A percentile compares a stretch with the other conserved stretches of the same genome.
Conservation (phyloP, 2,113 vertebrate species). For the Cochlearius cochlearius region DNA sequence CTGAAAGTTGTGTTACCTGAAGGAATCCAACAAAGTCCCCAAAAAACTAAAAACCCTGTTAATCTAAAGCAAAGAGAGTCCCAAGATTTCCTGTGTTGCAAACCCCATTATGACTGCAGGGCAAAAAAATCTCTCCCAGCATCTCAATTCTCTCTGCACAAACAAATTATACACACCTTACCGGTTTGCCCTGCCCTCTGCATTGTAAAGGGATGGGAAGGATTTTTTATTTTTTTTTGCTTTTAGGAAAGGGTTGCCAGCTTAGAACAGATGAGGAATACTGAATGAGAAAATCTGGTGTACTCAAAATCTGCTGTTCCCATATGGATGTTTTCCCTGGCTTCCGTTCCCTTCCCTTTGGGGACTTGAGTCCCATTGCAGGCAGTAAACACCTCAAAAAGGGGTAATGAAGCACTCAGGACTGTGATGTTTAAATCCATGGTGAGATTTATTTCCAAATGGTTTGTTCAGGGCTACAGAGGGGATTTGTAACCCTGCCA, state of each 20-base stretch:
- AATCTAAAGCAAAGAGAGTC: neutral
- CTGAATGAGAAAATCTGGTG: neutral
- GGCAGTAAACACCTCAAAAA: slow-evolving; percentile 35
- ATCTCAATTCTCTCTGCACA: neutral
- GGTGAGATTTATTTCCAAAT: slow-evolving; percentile 14
- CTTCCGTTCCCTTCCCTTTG: neutral
- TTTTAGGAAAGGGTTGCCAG: neutral
- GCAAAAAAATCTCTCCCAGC: neutral
- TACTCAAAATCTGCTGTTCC: neutral
- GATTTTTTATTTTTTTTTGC: neutral
- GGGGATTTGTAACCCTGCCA: slow-evolving; percentile 5
- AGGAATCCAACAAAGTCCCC: neutral
- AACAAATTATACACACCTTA: neutral
- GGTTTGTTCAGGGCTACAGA: slow-evolving; percentile 29
- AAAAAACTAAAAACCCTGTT: neutral
- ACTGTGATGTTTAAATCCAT: neutral
- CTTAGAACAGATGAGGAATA: neutral
- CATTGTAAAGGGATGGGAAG: neutral
- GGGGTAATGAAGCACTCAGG: neutral
- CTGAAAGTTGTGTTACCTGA: neutral
- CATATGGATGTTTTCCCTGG: neutral
- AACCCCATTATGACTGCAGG: neutral
- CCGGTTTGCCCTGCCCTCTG: fast-evolving
- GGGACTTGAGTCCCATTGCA: neutral
- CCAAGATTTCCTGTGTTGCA: neutral